Evolutionary conservation across 1,140 invertebrate species (phyloP), one percentile per base, ranked within the genome.

Genomic region (Tetramorium simillimum): DNA sequence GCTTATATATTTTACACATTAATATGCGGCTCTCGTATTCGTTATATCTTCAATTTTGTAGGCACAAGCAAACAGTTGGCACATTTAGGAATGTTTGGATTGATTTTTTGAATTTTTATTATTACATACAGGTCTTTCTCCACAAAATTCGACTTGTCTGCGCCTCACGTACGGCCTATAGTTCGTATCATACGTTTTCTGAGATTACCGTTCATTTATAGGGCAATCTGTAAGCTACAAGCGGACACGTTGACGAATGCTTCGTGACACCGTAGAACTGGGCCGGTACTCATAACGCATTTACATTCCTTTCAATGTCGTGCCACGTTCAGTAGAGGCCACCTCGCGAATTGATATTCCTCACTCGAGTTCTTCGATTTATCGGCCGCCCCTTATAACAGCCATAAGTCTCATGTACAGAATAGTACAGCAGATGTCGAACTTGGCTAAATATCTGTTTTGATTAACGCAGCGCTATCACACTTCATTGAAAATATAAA

Each of bases 281-380:
- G 92, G 91, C 87, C 91, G 91, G 82, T 56, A 69, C 73, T 92
- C 92, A 91, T 94, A 93, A 94, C 92, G 91, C 90, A 94, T 94
- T 93, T 91, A 92, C 92, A 95, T 94, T 94, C 93, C 90, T 94
- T 94, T 94, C 94, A 95, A 95, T 95, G 94, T 93, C 94, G 92
- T 80, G 85, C 91, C 89, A 89, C 88, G 87, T 89, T 89, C 86
- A 88, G 82, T 91, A 88, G 93, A 95, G 94, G 93, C 94, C 94
- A 94, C 89, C 60, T 90, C 72, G 75, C 65, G 63, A 86, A 92
- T 95, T 95, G 91, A 92, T 95, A 95, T 95, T 93, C 94, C 78
- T 82, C 46, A 69, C 85, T 88, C 76, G 89, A 88, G 91, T 91
- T 90, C 89, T 93, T 91, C 89, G 92, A 93, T 93, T 94, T 94